Evolutionary conservation across 1,140 invertebrate genomes (phyloP), one percentile per base, ranked within the genome.

Genomic region (Calosoma granatense): DNA sequence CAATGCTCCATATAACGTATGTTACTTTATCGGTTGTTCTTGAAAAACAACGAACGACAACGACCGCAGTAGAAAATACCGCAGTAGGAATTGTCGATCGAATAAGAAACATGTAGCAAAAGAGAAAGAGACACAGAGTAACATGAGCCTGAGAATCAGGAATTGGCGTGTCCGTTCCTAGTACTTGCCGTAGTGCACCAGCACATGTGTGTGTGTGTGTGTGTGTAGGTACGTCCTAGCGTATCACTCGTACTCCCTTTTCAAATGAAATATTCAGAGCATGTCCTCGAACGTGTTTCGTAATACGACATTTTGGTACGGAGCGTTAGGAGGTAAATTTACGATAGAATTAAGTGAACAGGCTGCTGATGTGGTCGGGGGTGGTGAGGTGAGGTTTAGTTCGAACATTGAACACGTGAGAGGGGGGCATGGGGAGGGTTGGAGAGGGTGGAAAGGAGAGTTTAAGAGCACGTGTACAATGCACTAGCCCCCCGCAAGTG

Each of bases 261-360:
- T 9, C 26, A 36, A 47, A 47, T 47, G 41, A 47, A 47, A 47
- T 17, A 47, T 47, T 47, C 41, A 47, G 41, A 17, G 15, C 41
- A 47, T 47, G 41, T 47, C 41, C 41, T 17, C 15, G 41, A 47
- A 47, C 41, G 41, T 47, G 41, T 47, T 47, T 47, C 41, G 41
- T 47, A 47, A 47, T 47, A 47, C 41, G 41, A 47, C 41, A 47
- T 47, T 47, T 47, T 47, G 17, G 41, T 47, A 47, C 41, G 41
- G 17, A 47, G 41, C 41, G 41, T 47, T 47, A 47, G 41, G 41
- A 47, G 41, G 41, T 47, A 47, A 47, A 47, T 47, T 47, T 47
- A 47, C 41, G 41, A 47, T 47, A 47, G 41, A 47, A 47, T 47
- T 47, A 47, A 47, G 41, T 47, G 41, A n/a, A n/a, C 41, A 17